These are phyloP conservation scores for Euproctis similis DNA, from an alignment of 2,888 invertebrate species.

Conservation along the genomic window DNA sequence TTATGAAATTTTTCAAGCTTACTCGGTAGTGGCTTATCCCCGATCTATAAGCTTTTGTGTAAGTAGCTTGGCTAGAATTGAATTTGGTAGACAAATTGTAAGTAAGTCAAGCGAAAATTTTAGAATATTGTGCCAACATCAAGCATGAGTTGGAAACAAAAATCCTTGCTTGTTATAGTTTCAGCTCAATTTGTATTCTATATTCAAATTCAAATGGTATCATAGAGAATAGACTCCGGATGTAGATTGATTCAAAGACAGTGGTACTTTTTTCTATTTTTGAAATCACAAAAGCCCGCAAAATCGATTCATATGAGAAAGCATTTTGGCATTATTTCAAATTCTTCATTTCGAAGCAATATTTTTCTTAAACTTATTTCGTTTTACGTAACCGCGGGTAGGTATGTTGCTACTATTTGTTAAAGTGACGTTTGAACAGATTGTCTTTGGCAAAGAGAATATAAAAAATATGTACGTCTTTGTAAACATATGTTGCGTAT, in stretches of 20 bases:
- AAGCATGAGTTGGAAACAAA: constrained; percentile 3
- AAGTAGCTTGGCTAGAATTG: background rate
- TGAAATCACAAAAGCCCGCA: constrained; percentile 41
- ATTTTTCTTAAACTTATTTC: constrained; percentile 42
- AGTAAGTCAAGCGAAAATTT: background rate
- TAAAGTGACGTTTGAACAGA: background rate
- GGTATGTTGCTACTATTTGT: constrained; percentile 7
- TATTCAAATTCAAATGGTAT: constrained; percentile 9
- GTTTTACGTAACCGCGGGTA: constrained; percentile 41
- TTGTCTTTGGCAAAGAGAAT: no score
- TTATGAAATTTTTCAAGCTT: constrained; percentile 15
- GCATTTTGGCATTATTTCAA: constrained; percentile 70
- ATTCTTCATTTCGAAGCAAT: constrained; percentile 62
- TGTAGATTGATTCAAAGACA: constrained; percentile 6
- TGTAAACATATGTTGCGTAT: no score
- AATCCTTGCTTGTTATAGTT: constrained; percentile 5
- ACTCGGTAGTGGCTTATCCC: constrained; percentile 9
- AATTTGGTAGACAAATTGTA: background rate
- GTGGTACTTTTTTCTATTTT: constrained; percentile 14
- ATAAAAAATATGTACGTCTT: no score
- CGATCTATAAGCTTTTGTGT: constrained; percentile 11
- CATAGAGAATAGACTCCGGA: constrained; percentile 2
- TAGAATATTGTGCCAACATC: background rate
- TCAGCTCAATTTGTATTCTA: constrained; percentile 1
- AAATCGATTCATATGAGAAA: constrained; percentile 58